Base-by-base conservation (phyloP, 1,140 invertebrate species). In the Marisa cornuarietis region DNA sequence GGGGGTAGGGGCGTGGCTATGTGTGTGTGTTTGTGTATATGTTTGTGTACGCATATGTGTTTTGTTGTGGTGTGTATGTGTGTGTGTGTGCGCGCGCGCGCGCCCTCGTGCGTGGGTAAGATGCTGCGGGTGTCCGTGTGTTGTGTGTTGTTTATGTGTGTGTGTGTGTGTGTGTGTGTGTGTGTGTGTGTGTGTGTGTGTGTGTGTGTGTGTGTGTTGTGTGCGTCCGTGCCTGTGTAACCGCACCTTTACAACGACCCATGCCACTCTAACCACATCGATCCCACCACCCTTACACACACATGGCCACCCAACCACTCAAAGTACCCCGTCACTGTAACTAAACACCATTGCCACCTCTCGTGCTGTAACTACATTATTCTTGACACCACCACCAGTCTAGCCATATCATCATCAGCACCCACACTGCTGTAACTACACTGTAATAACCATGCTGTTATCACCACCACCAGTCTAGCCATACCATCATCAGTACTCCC, bases 91-190 rank as follows among this genome's bases (percentile, higher is more conserved):
- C n/a, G n/a, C n/a, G n/a, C n/a, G n/a, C n/a, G n/a, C n/a, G n/a
- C n/a, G n/a, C n/a, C n/a, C n/a, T n/a, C n/a, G n/a, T n/a, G n/a
- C n/a, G n/a, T n/a, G n/a, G n/a, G n/a, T n/a, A n/a, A n/a, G n/a
- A n/a, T n/a, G n/a, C n/a, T n/a, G n/a, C n/a, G n/a, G n/a, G n/a
- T n/a, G n/a, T n/a, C n/a, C n/a, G n/a, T n/a, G n/a, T n/a, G n/a
- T n/a, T n/a, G n/a, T n/a, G n/a, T n/a, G n/a, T n/a, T 69, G 66
- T 69, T 9, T 69, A 8, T 69, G 66, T 69, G 10, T 5, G 10
- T 69, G 22, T 69, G 66, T 69, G 11, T 69, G 66, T 24, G 66
- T 24, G 66, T 69, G 10, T 69, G 66, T 69, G 10, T 69, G 66
- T 69, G 66, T 69, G 66, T 69, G 66, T 69, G 66, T 69, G 66